Base-by-base conservation (phyloP, 2,797 vertebrate genomes). In the Tragopan temminckii region DNA sequence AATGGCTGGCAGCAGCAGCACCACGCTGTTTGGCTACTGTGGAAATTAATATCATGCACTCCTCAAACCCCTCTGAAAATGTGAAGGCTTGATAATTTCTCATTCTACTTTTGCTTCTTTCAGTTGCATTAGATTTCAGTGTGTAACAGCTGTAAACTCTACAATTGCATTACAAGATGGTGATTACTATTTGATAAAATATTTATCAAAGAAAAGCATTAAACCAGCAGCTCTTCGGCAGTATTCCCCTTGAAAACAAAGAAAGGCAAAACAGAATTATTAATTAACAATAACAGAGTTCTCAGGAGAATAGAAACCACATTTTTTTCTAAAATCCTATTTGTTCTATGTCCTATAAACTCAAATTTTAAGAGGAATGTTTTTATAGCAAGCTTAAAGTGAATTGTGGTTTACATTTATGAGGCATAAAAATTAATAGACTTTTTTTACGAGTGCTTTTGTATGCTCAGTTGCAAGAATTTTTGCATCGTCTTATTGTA, bases 161-260 rank as follows among this genome's bases (percentile, higher is more conserved):
- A 33, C 69, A 93, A 93, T 82, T 93, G 95, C 84, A 80, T 94
- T 92, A 94, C 87, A 93, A 94, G 85, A 88, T 94, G 74, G 86
- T 97, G 93, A 81, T 97, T 96, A 92, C 52, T 93, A 70, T 90
- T 95, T 92, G 94, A 97, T 97, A 96, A 97, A 97, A 95, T 96
- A 97, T 95, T 97, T 68, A 94, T 94, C 90, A 91, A 93, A 95
- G 77, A 74, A 45, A 89, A 87, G 74, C 58, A 91, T 89, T 95
- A 88, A 96, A 96, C 55, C 59, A 88, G 86, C 78, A 93, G 80
- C 95, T 82, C 77, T 94, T 85, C 52, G 57, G 33, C 87, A 87
- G 68, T 29, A 43, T 20, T 94, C 64, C 93, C 59, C 88, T 95
- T 93, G 85, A 90, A 95, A 95, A 96, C 81, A 91, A 91, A 80